Evolutionary conservation across 2,113 vertebrate species (phyloP).

Genomic region (Barbus barbus): DNA sequence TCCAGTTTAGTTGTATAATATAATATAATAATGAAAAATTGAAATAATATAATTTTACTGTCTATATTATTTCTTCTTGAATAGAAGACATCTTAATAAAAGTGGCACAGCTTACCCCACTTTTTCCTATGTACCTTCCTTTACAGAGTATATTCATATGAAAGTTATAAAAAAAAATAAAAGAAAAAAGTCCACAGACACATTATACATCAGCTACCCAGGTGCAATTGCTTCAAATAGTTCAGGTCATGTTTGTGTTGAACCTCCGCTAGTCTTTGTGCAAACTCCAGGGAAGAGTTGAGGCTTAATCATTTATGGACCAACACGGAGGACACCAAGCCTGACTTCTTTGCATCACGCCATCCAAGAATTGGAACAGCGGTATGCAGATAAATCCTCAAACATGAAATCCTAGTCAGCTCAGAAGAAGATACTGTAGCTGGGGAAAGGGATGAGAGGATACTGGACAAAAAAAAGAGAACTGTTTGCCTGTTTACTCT

Average conservation of each 20-base stretch:
- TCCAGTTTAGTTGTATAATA: no score
- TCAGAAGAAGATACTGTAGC: constrained; percentile 34
- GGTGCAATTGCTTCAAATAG: background rate
- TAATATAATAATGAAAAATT: no score
- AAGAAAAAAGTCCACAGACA: background rate
- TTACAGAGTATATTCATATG: background rate
- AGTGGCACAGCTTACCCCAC: background rate
- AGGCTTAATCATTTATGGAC: constrained; percentile 46
- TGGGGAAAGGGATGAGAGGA: background rate
- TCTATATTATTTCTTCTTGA: background rate
- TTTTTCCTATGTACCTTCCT: background rate
- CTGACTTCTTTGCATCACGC: constrained; percentile 40
- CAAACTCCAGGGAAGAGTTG: constrained; percentile 11
- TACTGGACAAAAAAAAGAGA: background rate
- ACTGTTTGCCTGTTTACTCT: background rate
- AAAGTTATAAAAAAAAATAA: background rate
- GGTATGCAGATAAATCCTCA: constrained; percentile 15
- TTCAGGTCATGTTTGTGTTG: constrained; percentile 18
- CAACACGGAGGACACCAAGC: constrained; percentile 32
- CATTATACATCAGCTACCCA: constrained; percentile 4
- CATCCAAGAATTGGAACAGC: constrained; percentile 37
- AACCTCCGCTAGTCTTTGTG: constrained; percentile 21
- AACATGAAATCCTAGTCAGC: constrained; percentile 35
- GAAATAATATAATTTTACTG: no score
- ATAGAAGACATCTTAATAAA: background rate